phyloP scores from a whole-genome alignment of 30 jellyfish, hydroid and myxozoan genomes.

The Turritopsis dohrnii region DNA sequence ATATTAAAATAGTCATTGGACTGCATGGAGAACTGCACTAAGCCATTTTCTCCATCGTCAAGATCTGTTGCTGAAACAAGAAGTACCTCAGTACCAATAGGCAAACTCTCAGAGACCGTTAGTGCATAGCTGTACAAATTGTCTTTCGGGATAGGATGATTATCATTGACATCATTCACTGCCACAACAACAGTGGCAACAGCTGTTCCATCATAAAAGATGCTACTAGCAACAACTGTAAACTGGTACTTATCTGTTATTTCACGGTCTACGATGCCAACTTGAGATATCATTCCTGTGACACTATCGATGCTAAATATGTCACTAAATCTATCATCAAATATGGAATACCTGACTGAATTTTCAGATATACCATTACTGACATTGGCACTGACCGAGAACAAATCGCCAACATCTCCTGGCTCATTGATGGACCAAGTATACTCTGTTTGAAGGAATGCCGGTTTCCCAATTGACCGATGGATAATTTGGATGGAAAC shows the following conservation, averaged over 20 bases:
- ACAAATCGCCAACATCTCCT: neutral
- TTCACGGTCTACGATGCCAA: neutral
- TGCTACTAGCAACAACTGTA: neutral
- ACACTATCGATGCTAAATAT: slow-evolving; percentile 33
- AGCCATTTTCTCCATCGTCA: slow-evolving; percentile 1
- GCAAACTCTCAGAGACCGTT: neutral
- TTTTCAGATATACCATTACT: neutral
- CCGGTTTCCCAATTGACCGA: neutral
- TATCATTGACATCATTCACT: slow-evolving; percentile 1
- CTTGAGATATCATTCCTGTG: slow-evolving; percentile 35
- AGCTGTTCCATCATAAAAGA: neutral
- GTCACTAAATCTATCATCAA: neutral
- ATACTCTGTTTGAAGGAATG: neutral
- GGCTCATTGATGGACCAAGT: neutral
- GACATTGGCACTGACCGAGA: neutral
- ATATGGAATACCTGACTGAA: neutral
- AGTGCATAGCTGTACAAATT: neutral
- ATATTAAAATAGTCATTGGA: neutral
- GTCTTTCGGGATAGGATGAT: neutral
- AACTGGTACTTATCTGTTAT: neutral
- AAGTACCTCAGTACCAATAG: neutral
- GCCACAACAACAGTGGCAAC: neutral
- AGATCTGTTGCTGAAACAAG: slow-evolving; percentile 4
- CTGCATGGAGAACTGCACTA: slow-evolving; percentile 1
- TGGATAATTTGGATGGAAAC: neutral